These are phyloP conservation scores for Apotomis turbidana DNA, from an alignment of 2,888 invertebrate genomes.

Conservation along the genomic window DNA sequence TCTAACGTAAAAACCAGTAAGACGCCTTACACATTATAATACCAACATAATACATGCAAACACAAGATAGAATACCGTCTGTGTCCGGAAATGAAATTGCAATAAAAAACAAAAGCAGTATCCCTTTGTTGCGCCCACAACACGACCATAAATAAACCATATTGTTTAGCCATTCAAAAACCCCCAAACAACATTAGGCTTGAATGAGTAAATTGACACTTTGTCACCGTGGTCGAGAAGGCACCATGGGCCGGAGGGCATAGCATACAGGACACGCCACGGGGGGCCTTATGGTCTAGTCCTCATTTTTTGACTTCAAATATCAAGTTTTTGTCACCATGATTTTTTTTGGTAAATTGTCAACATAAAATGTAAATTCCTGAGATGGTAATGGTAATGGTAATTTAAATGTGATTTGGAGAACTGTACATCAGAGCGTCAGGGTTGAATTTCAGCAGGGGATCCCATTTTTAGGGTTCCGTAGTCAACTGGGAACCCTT, in stretches of 20 bases:
- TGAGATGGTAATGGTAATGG: background rate
- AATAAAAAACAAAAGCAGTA: conserved; percentile 65
- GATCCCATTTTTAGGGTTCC: too few species aligned
- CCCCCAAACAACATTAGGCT: conserved; percentile 79
- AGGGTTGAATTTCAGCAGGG: too few species aligned
- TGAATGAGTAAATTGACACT: conserved; percentile 80
- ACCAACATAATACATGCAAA: background rate
- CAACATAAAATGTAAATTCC: conserved; percentile 26
- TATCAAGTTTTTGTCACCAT: conserved; percentile 45
- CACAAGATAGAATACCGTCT: conserved; percentile 20
- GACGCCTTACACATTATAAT: background rate
- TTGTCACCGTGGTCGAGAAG: conserved; percentile 67
- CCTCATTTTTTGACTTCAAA: conserved; percentile 42
- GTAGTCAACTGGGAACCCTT: too few species aligned
- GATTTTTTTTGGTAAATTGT: conserved; percentile 26
- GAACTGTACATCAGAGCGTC: too few species aligned
- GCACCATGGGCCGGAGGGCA: conserved; percentile 60
- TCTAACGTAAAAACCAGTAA: too few species aligned
- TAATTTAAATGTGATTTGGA: background rate
- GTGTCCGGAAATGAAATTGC: conserved; percentile 76
- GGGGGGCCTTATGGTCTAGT: conserved; percentile 52
- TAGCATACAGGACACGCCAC: conserved; percentile 50
- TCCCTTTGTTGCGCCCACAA: conserved; percentile 70
- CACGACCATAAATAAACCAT: conserved; percentile 74
- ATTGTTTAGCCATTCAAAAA: conserved; percentile 74